phyloP scores from a whole-genome alignment of 2,113 vertebrate genomes.

The Eulemur rufifrons region DNA sequence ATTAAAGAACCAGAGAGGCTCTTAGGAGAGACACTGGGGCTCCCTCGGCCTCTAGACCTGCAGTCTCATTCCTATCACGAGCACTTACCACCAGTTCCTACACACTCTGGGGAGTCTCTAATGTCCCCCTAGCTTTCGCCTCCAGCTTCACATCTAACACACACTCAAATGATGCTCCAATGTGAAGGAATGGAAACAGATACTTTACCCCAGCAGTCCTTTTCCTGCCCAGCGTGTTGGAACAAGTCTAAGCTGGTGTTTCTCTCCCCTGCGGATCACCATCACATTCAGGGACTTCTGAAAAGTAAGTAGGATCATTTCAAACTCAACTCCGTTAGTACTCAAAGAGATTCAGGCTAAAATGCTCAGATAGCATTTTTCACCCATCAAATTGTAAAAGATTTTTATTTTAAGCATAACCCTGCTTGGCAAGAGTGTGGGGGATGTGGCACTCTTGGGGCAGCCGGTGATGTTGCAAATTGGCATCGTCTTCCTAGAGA shows the following conservation, averaged over 20 bases:
- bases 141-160: neutral
- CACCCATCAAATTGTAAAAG: neutral
- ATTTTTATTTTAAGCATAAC: neutral
- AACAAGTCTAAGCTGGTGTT: conserved; percentile 88
- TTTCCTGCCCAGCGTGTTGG: conserved; percentile 94
- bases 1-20: neutral
- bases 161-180: fast-evolving
- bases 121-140: fast-evolving
- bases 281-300: conserved; percentile 92
- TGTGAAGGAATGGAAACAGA: neutral
- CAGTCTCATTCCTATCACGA: neutral
- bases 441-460: neutral
- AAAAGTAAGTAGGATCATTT: neutral
- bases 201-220: conserved; percentile 93
- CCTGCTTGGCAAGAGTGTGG: neutral
- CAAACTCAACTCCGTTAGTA: neutral
- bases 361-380: neutral
- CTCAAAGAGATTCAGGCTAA: neutral
- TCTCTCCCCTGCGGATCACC: conserved; percentile 89
- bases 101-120: neutral
- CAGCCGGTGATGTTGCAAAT: neutral
- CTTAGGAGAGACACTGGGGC: neutral
- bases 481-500: neutral
- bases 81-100: neutral
- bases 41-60: neutral